Percentiles rank a stretch among this genome's conserved stretches.
phyloP scores from a whole-genome alignment of 2,797 vertebrate genomes.

The Carapus acus region DNA sequence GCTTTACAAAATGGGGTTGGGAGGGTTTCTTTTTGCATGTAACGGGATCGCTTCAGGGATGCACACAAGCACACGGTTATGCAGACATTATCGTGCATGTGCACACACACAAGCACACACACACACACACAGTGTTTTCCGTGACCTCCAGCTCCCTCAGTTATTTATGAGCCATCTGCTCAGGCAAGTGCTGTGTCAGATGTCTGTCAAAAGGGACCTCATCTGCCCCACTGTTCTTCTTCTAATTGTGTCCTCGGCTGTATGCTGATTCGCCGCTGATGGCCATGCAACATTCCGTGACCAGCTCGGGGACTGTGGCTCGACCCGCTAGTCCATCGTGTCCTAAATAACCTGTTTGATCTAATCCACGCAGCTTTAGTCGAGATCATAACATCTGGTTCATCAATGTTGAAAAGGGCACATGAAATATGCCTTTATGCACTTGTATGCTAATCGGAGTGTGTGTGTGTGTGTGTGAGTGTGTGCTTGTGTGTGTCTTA shows the following conservation, averaged over 20 bases:
- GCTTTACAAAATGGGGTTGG: too few relatives aligned
- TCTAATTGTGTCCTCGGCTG: conserved; percentile 61
- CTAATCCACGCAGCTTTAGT: conserved; percentile 55
- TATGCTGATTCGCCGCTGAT: conserved; percentile 30
- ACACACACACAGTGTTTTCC: conserved; percentile 28
- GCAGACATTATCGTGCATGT: background rate
- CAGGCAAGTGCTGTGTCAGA: conserved; percentile 61
- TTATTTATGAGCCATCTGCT: conserved; percentile 80
- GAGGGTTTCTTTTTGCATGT: background rate
- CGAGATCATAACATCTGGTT: conserved; percentile 55
- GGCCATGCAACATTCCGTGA: conserved; percentile 19
- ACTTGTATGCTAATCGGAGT: too few relatives aligned
- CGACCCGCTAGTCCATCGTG: conserved; percentile 39
- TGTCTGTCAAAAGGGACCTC: conserved; percentile 67
- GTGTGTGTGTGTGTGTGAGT: background rate
- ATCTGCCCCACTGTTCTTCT: conserved; percentile 54
- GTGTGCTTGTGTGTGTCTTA: too few relatives aligned
- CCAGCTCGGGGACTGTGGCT: conserved; percentile 27
- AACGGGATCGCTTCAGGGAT: background rate
- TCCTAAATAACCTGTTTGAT: conserved; percentile 62
- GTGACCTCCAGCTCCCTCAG: conserved; percentile 61
- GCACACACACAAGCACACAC: conserved; percentile 13
- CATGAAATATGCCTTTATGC: conserved; percentile 24
- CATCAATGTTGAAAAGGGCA: conserved; percentile 48
- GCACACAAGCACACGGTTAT: background rate